These are phyloP conservation scores for Habrosyne pyritoides DNA, from an alignment of 2,888 invertebrate species.

Conservation along the genomic window DNA sequence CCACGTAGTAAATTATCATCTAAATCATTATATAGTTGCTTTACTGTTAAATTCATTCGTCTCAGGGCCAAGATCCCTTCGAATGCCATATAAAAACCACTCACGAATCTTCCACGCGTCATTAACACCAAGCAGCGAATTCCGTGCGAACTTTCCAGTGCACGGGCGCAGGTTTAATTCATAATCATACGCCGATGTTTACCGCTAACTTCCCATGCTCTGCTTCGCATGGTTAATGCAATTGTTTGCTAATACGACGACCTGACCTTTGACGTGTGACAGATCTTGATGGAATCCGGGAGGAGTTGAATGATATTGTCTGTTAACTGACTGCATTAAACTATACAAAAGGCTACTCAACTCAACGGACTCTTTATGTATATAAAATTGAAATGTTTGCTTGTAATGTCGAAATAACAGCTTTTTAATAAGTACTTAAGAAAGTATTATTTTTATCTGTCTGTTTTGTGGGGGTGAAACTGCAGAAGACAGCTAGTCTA, in stretches of 20 bases:
- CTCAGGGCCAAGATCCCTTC: not conserved
- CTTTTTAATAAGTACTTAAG: no score
- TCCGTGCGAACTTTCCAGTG: constrained; percentile 49
- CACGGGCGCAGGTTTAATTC: constrained; percentile 31
- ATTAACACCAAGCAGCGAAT: constrained; percentile 24
- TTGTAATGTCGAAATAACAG: not conserved
- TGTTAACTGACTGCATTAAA: not conserved
- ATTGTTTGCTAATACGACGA: constrained; percentile 64
- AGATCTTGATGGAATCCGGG: constrained; percentile 45
- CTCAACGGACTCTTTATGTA: no score
- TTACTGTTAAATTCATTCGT: not conserved
- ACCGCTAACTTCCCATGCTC: constrained; percentile 72
- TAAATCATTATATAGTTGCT: no score
- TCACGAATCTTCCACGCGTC: constrained; percentile 22
- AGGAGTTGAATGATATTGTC: constrained; percentile 10
- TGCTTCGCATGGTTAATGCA: constrained; percentile 58
- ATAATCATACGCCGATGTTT: constrained; percentile 30
- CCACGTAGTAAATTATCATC: no score
- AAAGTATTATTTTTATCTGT: no score
- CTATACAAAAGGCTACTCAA: no score
- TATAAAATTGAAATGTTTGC: no score
- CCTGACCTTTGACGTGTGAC: constrained; percentile 64
- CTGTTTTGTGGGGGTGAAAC: no score
- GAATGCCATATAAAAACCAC: constrained; percentile 20
- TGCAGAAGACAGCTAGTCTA: no score